Evolutionary conservation across 2,888 invertebrate genomes (phyloP).

Genomic region (Teleogryllus oceanicus): DNA sequence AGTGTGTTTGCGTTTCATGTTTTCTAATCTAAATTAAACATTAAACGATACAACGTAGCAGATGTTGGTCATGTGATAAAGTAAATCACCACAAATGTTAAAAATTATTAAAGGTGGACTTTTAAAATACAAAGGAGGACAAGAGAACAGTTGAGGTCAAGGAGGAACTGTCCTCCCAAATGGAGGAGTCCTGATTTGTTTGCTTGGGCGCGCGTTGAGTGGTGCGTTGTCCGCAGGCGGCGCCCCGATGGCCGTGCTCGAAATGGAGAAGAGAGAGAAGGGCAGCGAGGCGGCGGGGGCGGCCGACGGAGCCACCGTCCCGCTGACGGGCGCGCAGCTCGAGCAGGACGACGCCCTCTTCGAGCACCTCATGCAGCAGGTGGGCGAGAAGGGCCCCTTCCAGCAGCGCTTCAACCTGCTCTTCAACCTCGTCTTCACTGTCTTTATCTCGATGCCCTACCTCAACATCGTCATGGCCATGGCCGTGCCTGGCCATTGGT

Average conservation of each 20-base stretch:
- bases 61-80: too few relatives aligned
- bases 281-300: background rate
- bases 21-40: too few relatives aligned
- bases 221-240: too few relatives aligned
- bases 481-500: conserved; percentile 58
- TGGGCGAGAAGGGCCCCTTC: conserved; percentile 42
- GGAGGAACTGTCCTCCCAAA: too few relatives aligned
- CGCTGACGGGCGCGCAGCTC: background rate
- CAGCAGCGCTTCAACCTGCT: conserved; percentile 52
- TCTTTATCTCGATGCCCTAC: conserved; percentile 52
- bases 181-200: too few relatives aligned
- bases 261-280: conserved; percentile 21
- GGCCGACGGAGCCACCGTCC: background rate
- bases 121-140: too few relatives aligned
- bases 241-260: conserved; percentile 20
- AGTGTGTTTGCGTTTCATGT: too few relatives aligned
- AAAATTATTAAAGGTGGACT: too few relatives aligned
- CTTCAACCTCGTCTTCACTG: conserved; percentile 51
- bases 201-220: too few relatives aligned
- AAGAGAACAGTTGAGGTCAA: too few relatives aligned
- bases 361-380: conserved; percentile 30
- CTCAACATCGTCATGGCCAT: conserved; percentile 55
- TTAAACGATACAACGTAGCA: too few relatives aligned
- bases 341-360: conserved; percentile 30
- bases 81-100: too few relatives aligned